These are phyloP conservation scores for Monoplex corrugatus DNA, from an alignment of 2,888 invertebrate species.

Conservation along the genomic window DNA sequence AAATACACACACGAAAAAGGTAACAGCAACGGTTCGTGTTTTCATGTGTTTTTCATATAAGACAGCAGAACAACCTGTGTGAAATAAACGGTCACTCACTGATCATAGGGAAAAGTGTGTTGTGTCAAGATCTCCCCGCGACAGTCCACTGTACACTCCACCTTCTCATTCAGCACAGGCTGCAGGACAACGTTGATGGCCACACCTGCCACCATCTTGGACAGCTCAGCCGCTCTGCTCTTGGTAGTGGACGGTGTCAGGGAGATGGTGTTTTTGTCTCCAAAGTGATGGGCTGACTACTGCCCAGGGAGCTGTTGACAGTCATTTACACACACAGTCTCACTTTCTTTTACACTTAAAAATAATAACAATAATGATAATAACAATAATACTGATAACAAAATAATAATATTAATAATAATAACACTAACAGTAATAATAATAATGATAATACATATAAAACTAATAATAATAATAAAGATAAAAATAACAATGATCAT, in stretches of 20 bases:
- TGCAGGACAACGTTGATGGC: conserved; percentile 28
- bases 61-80: too few relatives aligned
- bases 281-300: not conserved
- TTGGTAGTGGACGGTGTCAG: not conserved
- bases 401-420: too few relatives aligned
- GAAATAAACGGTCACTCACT: not conserved
- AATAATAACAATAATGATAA: too few relatives aligned
- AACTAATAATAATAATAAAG: too few relatives aligned
- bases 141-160: conserved; percentile 40
- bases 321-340: not conserved
- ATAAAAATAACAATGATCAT: too few relatives aligned
- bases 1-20: too few relatives aligned
- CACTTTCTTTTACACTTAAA: not conserved
- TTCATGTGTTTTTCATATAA: too few relatives aligned
- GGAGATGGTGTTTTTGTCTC: conserved; percentile 16
- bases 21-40: too few relatives aligned
- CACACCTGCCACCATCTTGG: not conserved
- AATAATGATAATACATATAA: too few relatives aligned
- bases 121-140: conserved; percentile 21
- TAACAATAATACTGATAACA: too few relatives aligned
- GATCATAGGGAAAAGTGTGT: not conserved
- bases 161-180: not conserved
- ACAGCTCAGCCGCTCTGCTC: not conserved
- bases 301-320: not conserved
- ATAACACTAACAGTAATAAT: too few relatives aligned